Conservation (phyloP, 2,113 vertebrate species). For the Megaptera novaeangliae region DNA sequence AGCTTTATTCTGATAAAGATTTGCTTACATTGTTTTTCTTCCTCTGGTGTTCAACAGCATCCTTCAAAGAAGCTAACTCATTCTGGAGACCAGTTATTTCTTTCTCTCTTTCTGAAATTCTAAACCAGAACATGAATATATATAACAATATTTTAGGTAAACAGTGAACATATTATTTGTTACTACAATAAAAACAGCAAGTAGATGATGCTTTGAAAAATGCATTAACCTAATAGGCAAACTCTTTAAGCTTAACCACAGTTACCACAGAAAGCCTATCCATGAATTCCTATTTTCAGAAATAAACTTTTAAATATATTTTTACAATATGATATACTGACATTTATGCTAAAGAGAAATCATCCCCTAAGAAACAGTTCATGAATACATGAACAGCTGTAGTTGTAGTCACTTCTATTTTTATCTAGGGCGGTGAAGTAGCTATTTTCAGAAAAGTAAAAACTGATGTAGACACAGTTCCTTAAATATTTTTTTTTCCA, state of each 20-base stretch:
- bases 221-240: background rate
- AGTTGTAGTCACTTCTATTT: background rate
- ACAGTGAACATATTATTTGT: conserved; percentile 28
- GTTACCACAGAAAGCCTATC: background rate
- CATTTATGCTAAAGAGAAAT: background rate
- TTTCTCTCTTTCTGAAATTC: conserved; percentile 89
- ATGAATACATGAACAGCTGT: background rate
- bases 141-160: conserved; percentile 20
- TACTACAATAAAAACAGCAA: conserved; percentile 28
- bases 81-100: conserved; percentile 83
- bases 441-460: background rate
- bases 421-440: background rate
- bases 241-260: background rate
- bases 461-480: background rate
- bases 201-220: conserved; percentile 3
- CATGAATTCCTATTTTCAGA: conserved; percentile 29
- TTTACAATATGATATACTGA: background rate
- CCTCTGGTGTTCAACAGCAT: conserved; percentile 92
- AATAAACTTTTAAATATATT: background rate
- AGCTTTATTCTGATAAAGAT: conserved; percentile 8
- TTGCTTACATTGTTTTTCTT: conserved; percentile 97
- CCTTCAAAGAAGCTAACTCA: conserved; percentile 87
- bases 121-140: conserved; percentile 71
- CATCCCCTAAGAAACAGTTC: background rate
- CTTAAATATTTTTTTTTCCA: background rate